Conservation (phyloP, 2,797 vertebrate species). For the Danionella dracula region DNA sequence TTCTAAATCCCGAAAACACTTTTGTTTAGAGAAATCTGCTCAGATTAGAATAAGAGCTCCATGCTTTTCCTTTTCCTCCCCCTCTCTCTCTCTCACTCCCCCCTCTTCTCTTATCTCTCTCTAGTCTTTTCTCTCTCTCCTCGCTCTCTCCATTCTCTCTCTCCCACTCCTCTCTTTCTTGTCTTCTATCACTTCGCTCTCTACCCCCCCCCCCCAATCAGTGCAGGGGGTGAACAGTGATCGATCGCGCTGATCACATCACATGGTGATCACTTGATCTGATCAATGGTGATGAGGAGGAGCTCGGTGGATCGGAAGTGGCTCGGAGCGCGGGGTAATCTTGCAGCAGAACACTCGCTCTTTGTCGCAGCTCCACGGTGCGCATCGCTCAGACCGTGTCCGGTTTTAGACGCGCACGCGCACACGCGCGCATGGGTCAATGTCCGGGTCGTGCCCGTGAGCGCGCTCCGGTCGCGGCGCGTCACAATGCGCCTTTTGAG, state of each 20-base stretch:
- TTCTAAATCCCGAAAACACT: too few relatives aligned
- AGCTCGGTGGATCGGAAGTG: not conserved
- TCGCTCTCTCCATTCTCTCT: too few relatives aligned
- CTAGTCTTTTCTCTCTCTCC: too few relatives aligned
- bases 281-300: not conserved
- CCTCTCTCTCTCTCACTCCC: too few relatives aligned
- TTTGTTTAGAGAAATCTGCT: too few relatives aligned
- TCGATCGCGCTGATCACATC: not conserved
- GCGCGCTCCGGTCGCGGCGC: not conserved
- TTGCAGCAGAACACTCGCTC: constrained; percentile 26
- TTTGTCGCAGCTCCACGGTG: constrained; percentile 34
- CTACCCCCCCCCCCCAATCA: too few relatives aligned
- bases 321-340: constrained; percentile 10
- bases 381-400: constrained; percentile 26
- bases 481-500: constrained; percentile 54
- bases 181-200: too few relatives aligned
- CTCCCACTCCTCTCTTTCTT: too few relatives aligned
- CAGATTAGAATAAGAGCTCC: too few relatives aligned
- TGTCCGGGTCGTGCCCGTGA: not conserved
- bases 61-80: too few relatives aligned
- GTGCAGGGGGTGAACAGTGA: not conserved
- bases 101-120: too few relatives aligned
- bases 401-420: not conserved
- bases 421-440: too few relatives aligned
- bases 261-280: not conserved